Evolutionary conservation across 2,113 vertebrate genomes (phyloP), one percentile per base, ranked within the genome.

Genomic region (Erpornis zantholeuca): DNA sequence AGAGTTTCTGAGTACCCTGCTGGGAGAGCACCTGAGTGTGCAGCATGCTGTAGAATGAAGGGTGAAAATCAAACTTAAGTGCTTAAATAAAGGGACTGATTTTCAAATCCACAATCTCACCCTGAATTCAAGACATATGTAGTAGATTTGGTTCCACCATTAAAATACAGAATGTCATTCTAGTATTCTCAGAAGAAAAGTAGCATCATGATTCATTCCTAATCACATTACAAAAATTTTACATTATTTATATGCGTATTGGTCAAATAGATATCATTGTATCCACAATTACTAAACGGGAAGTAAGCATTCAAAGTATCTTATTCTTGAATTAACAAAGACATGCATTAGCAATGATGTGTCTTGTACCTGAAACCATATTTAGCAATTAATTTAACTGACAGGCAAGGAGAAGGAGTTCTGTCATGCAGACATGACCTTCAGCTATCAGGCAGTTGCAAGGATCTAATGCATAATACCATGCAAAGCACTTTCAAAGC

Each of bases 361-460:
- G 29, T 70, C 70, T 82, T 92, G 57, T 87, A 93, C 83, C 77
- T 92, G 88, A 80, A 84, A 86, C 59, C 53, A 18, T 75, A 91
- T 93, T 96, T 93, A 95, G 93, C 18, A 88, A 81, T 40, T 93
- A 94, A 90, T 95, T 92, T 82, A 95, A 60, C n/a, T 56, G 91
- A 90, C 70, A 85, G 52, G 44, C 44, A 89, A 96, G 66, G 59
- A 70, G 36, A 61, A 87, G n/a, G 33, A 38, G 60, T 81, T 85
- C 68, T 71, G 79, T 52, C 53, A 35, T 17, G 53, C 53, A 42
- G 13, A 59, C 13, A 52, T 70, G 79, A 70, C 57, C 95, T 97
- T 77, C 82, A 94, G 45, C 60, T 76, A 13, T 33, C 19, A 35
- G 38, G 38, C 38, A 64, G 14, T 52, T 96, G 54, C 44, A 82